Evolutionary conservation across 2,888 invertebrate species (phyloP), one percentile per base, ranked within the genome.

Genomic region (Trissonchulus sp.): DNA sequence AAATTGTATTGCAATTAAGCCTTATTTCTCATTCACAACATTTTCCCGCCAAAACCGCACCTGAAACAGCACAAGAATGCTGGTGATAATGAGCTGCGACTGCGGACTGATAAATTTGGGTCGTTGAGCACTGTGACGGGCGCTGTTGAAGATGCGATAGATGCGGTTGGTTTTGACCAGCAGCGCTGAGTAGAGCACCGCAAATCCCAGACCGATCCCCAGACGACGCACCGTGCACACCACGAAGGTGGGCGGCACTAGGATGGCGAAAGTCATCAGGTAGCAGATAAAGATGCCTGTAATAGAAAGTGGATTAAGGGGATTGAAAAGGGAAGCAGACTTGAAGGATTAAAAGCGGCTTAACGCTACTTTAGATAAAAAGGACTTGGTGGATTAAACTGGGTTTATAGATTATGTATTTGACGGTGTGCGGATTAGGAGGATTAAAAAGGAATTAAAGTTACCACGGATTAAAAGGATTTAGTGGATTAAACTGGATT

Each of bases 81-180:
- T 77, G 35, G 78, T 89, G 75, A 91, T 90, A 63, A 89, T 87
- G 68, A 91, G 88, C 84, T 91, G 91, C 3, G 91, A 91, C 80
- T 89, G 88, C 0, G 91, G 91, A 62, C 90, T 90, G 1, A 91
- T 91, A 83, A 90, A 91, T 30, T 89, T 88, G 0, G 90, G 90
- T 38, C 90, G 87, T 81, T 90, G 90, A 1, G 90, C 90, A 1
- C 90, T 89, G 80, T 87, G 87, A 75, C 90, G 89, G 74, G 90
- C 90, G 77, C 89, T 89, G 79, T 90, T 90, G 76, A 90, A 89
- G 76, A 91, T 91, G 63, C 91, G 86, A 23, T 90, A 90, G 76
- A 91, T 90, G 60, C 91, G 87, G 84, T 91, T 91, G 0, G 91
- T 91, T 84, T 91, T 91, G 0, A 91, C 91, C 76, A 91, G 87